Evolutionary conservation across 1,140 invertebrate species (phyloP).

Genomic region (Pemphigus obesinymphae): DNA sequence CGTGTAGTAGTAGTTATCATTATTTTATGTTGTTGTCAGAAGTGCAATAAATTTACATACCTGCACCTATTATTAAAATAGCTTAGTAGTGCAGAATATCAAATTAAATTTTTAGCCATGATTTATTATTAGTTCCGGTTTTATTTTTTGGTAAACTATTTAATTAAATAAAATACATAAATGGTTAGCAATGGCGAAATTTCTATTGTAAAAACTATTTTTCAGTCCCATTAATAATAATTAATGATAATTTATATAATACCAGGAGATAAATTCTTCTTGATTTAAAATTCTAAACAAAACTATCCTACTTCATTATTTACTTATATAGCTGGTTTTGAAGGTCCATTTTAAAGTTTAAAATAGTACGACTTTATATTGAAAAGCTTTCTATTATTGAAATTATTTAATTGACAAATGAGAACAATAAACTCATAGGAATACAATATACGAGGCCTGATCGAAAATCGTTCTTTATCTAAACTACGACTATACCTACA

Average conservation of each 20-base stretch:
- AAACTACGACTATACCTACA: too few species aligned
- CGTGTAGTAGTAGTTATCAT: not conserved
- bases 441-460: not conserved
- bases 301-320: too few species aligned
- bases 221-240: too few species aligned
- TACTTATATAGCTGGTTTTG: not conserved
- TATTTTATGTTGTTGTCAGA: not conserved
- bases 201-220: too few species aligned
- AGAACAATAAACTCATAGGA: not conserved
- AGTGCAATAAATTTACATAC: not conserved
- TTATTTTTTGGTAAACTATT: too few species aligned
- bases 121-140: too few species aligned
- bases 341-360: not conserved
- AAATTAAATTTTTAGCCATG: not conserved
- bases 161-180: too few species aligned
- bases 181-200: too few species aligned
- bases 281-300: too few species aligned
- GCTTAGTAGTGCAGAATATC: not conserved
- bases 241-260: too few species aligned
- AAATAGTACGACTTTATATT: not conserved
- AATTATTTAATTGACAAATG: not conserved
- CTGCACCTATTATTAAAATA: too few species aligned
- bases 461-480: not conserved
- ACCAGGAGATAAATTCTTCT: too few species aligned
- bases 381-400: not conserved